Conservation (phyloP, 2,113 vertebrate genomes). For the Myocastor coypus region DNA sequence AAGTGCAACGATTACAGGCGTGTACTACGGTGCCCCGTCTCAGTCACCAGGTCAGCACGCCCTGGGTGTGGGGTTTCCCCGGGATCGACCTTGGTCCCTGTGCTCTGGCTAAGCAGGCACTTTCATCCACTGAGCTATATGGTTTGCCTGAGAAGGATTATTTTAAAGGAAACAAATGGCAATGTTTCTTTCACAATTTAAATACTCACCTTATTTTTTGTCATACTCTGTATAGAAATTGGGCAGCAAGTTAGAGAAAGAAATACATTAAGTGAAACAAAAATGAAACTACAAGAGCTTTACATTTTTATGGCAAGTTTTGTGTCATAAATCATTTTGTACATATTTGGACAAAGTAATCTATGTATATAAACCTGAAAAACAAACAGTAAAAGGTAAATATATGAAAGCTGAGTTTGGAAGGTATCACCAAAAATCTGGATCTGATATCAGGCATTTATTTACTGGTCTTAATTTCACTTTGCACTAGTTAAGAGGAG, state of each 20-base stretch:
- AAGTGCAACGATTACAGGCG: too few relatives aligned
- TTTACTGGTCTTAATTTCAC: background rate
- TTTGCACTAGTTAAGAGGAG: constrained; percentile 7
- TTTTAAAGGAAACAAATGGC: background rate
- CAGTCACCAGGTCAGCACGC: too few relatives aligned
- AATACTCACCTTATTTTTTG: background rate
- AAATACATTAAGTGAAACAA: background rate
- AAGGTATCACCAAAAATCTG: background rate
- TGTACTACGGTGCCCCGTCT: too few relatives aligned
- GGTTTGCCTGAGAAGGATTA: too few relatives aligned
- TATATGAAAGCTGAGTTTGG: background rate
- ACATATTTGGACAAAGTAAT: constrained; percentile 40
- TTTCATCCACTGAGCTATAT: too few relatives aligned
- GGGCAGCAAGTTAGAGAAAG: background rate
- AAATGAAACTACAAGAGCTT: constrained; percentile 23
- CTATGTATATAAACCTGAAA: background rate
- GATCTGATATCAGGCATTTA: background rate
- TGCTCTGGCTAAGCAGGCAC: too few relatives aligned
- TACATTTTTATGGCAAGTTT: background rate
- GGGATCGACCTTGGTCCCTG: too few relatives aligned
- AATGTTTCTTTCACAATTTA: background rate
- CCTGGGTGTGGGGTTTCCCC: too few relatives aligned
- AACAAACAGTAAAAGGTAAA: constrained; percentile 13
- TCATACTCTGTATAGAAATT: background rate
- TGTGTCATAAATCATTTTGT: background rate